Conservation (phyloP, 1,140 invertebrate species). For the Stegodyphus mimosarum region DNA sequence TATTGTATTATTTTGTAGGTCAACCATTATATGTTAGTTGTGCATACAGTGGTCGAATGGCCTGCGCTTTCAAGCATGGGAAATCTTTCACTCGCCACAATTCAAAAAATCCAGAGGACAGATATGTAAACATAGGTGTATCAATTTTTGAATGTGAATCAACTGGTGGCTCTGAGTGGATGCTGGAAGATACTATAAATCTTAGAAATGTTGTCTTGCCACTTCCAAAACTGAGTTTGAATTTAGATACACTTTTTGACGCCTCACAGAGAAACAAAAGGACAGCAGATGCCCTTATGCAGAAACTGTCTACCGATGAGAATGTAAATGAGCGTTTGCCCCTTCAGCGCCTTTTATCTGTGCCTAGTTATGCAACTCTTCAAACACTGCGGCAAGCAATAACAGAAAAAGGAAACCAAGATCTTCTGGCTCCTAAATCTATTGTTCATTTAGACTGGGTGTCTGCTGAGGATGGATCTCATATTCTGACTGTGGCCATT, state of each 20-base stretch:
- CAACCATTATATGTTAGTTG: conserved; percentile 91
- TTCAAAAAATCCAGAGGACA: conserved; percentile 79
- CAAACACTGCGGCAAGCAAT: conserved; percentile 89
- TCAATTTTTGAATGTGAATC: conserved; percentile 99
- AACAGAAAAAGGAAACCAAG: conserved; percentile 90
- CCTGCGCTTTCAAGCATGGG: conserved; percentile 89
- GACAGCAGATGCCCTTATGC: conserved; percentile 58
- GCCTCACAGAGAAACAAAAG: conserved; percentile 77
- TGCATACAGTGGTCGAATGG: conserved; percentile 95
- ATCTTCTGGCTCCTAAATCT: conserved; percentile 78
- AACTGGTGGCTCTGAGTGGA: conserved; percentile 96
- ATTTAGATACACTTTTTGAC: conserved; percentile 85
- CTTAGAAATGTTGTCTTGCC: conserved; percentile 88
- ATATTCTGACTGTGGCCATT: conserved; percentile 96
- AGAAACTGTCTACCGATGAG: conserved; percentile 54
- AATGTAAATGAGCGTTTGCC: conserved; percentile 34
- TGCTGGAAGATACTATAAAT: conserved; percentile 96
- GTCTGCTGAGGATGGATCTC: conserved; percentile 97
- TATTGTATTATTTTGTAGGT: conserved; percentile 61
- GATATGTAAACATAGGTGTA: conserved; percentile 91
- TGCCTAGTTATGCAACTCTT: conserved; percentile 92
- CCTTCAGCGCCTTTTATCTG: conserved; percentile 76
- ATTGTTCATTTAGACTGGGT: conserved; percentile 97
- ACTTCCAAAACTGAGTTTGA: conserved; percentile 79
- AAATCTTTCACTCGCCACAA: conserved; percentile 69